Percentiles rank a stretch among this genome's conserved stretches.
Evolutionary conservation across 2,888 invertebrate genomes (phyloP).

Genomic region (Drosophila ezoana): DNA sequence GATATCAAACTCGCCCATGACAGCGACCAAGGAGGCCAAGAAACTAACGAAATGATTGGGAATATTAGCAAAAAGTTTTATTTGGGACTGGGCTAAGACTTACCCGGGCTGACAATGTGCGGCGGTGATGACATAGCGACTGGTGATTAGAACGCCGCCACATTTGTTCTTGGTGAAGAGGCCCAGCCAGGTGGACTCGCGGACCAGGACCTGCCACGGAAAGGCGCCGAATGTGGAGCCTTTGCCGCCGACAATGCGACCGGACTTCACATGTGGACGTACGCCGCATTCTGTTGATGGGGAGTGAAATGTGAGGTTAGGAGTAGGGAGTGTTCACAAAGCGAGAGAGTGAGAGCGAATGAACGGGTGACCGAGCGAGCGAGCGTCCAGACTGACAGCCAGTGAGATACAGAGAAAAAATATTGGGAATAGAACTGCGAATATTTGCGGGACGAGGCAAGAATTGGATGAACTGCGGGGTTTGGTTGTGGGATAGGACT

Average conservation of each 20-base stretch:
- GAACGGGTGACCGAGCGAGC: slow-evolving; percentile 39
- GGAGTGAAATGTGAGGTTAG: slow-evolving; percentile 85
- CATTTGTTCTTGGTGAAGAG: slow-evolving; percentile 98
- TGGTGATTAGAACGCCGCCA: slow-evolving; percentile 96
- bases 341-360: slow-evolving; percentile 58
- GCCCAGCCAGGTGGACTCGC: slow-evolving; percentile 97
- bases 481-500: slow-evolving; percentile 2
- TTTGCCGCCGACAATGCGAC: slow-evolving; percentile 95
- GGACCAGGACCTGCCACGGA: slow-evolving; percentile 96
- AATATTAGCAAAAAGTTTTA: neutral
- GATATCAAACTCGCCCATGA: slow-evolving; percentile 96
- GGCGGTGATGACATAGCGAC: slow-evolving; percentile 94
- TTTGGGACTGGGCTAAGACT: slow-evolving; percentile 26
- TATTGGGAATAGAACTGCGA: slow-evolving; percentile 26
- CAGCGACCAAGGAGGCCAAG: slow-evolving; percentile 94
- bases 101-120: slow-evolving; percentile 98
- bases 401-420: slow-evolving; percentile 35
- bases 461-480: slow-evolving; percentile 9
- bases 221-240: slow-evolving; percentile 94
- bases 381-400: slow-evolving; percentile 31
- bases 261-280: slow-evolving; percentile 91
- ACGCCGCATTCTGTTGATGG: slow-evolving; percentile 92
- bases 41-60: slow-evolving; percentile 86
- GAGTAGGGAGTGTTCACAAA: slow-evolving; percentile 83
- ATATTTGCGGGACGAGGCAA: slow-evolving; percentile 26